These are phyloP conservation scores for Anolis carolinensis DNA, from an alignment of 2,113 vertebrate genomes.

Conservation along the genomic window DNA sequence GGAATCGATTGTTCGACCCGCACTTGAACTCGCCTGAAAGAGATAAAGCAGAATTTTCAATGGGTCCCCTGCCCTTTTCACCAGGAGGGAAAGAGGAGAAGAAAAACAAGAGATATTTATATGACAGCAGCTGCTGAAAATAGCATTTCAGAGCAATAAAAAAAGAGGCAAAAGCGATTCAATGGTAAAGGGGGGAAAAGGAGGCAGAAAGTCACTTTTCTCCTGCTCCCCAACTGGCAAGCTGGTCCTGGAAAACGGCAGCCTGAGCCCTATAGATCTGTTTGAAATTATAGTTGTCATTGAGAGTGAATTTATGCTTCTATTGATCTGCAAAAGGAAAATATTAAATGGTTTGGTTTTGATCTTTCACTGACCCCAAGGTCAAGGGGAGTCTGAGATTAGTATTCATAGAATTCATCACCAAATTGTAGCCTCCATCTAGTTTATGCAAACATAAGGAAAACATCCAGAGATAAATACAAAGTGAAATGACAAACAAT, in stretches of 20 bases:
- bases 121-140: constrained; percentile 88
- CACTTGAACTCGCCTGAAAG: constrained; percentile 94
- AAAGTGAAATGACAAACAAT: constrained; percentile 73
- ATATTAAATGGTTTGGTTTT: constrained; percentile 98
- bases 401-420: constrained; percentile 90
- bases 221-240: constrained; percentile 73
- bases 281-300: constrained; percentile 99
- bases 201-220: constrained; percentile 76
- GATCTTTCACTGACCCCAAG: constrained; percentile 91
- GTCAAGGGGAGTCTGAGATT: constrained; percentile 99
- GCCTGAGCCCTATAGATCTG: constrained; percentile 91
- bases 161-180: constrained; percentile 78
- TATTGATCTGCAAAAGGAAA: constrained; percentile 98
- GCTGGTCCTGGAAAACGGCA: constrained; percentile 76
- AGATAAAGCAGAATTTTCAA: constrained; percentile 91
- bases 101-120: constrained; percentile 89
- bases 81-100: constrained; percentile 85
- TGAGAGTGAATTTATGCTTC: constrained; percentile 96
- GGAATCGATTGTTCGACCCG: constrained; percentile 95
- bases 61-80: constrained; percentile 87
- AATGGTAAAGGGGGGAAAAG: constrained; percentile 70
- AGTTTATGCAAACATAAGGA: constrained; percentile 84
- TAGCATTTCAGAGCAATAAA: constrained; percentile 84
- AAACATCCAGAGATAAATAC: constrained; percentile 73
- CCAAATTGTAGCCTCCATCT: constrained; percentile 81